Evolutionary conservation across 2,113 vertebrate species (phyloP).

Genomic region (Pterocles orientalis): DNA sequence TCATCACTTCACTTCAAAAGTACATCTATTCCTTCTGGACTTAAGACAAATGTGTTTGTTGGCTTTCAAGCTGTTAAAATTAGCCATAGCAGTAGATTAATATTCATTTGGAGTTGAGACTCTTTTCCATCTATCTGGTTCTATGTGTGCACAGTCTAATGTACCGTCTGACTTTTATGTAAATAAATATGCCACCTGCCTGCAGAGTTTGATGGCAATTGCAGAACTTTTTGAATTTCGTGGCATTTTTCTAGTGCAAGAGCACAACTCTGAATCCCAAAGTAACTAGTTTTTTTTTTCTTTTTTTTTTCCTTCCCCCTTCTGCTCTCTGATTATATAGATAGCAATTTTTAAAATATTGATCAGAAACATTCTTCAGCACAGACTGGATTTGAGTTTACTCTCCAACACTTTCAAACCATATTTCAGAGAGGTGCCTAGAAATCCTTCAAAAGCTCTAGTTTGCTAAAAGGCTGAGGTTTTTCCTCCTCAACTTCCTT

Average conservation of each 20-base stretch:
- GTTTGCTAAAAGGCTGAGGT: background rate
- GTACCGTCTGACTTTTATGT: constrained; percentile 43
- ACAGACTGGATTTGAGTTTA: background rate
- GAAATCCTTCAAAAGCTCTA: background rate
- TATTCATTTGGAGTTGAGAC: constrained; percentile 40
- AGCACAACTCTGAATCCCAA: background rate
- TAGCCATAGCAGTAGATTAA: constrained; percentile 32
- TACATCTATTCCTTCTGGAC: background rate
- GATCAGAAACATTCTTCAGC: background rate
- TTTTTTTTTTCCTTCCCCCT: background rate
- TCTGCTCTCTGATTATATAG: background rate
- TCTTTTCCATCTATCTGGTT: constrained; percentile 30
- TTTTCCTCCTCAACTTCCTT: background rate
- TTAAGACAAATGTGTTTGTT: constrained; percentile 55
- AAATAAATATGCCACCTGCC: constrained; percentile 41
- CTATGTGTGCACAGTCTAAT: background rate
- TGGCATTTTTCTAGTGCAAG: background rate
- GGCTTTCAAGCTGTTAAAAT: constrained; percentile 57
- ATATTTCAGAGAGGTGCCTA: background rate
- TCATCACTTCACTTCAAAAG: constrained; percentile 48
- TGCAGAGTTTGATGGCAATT: background rate
- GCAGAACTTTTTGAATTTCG: background rate
- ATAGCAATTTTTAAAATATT: background rate
- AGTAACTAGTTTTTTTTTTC: background rate
- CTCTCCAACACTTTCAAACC: background rate